phyloP scores from a whole-genome alignment of 2,113 vertebrate genomes.

The Indicator indicator region DNA sequence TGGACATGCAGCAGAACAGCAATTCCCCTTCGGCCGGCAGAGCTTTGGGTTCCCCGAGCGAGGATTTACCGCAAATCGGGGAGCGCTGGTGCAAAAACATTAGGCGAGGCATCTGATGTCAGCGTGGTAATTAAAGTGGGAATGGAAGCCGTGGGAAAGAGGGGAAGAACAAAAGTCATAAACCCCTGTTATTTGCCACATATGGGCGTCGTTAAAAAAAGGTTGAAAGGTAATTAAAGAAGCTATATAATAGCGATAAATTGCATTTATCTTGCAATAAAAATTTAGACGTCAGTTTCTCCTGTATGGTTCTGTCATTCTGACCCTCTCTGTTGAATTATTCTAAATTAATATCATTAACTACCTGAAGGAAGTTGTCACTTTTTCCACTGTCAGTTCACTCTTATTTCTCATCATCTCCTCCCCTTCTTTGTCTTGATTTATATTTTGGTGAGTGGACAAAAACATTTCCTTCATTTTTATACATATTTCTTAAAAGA shows the following conservation, averaged over 20 bases:
- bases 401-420: neutral
- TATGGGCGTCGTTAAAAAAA: constrained; percentile 48
- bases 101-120: neutral
- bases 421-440: neutral
- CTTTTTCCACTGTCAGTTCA: neutral
- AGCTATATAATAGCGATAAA: constrained; percentile 44
- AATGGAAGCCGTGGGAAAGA: constrained; percentile 47
- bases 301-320: neutral
- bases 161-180: constrained; percentile 39
- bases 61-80: neutral
- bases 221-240: constrained; percentile 48
- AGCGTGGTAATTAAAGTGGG: neutral
- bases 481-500: neutral
- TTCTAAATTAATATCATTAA: neutral
- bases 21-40: neutral
- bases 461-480: neutral
- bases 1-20: neutral
- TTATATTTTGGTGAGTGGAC: neutral
- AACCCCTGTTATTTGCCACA: constrained; percentile 22
- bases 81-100: neutral
- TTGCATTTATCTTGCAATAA: constrained; percentile 53
- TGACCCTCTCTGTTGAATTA: neutral
- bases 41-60: neutral
- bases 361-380: neutral
- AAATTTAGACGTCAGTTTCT: neutral